Conservation (phyloP, 2,113 vertebrate species). For the Cricetomys ansorgei region DNA sequence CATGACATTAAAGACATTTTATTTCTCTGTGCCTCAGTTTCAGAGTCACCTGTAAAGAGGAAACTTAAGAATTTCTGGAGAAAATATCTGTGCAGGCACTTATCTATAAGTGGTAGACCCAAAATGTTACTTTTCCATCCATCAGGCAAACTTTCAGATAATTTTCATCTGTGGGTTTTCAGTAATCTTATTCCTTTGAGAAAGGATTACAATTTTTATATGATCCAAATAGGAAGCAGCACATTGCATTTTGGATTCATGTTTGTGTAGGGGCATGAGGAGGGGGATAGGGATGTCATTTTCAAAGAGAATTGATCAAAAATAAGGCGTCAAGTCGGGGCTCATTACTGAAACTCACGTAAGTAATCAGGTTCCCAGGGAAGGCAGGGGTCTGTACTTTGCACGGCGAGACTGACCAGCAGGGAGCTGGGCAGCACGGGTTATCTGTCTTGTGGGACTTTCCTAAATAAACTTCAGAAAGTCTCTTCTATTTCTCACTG, state of each 20-base stretch:
- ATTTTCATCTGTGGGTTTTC: conserved; percentile 41
- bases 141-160: neutral
- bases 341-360: conserved; percentile 1
- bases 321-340: neutral
- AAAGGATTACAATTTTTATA: conserved; percentile 11
- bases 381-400: conserved; percentile 12
- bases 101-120: neutral
- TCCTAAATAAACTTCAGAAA: conserved; percentile 52
- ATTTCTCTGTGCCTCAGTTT: neutral
- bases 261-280: neutral
- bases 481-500: conserved; percentile 20
- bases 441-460: neutral
- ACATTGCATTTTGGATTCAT: neutral
- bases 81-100: neutral
- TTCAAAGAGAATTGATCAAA: conserved; percentile 45
- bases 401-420: neutral
- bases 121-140: neutral
- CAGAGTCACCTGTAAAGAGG: neutral
- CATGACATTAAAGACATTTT: neutral
- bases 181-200: conserved; percentile 35
- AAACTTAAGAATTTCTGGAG: neutral
- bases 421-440: neutral
- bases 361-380: neutral
- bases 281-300: neutral
- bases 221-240: neutral